Conservation (phyloP, 1,140 invertebrate genomes). For the Lasioglossum albipes region DNA sequence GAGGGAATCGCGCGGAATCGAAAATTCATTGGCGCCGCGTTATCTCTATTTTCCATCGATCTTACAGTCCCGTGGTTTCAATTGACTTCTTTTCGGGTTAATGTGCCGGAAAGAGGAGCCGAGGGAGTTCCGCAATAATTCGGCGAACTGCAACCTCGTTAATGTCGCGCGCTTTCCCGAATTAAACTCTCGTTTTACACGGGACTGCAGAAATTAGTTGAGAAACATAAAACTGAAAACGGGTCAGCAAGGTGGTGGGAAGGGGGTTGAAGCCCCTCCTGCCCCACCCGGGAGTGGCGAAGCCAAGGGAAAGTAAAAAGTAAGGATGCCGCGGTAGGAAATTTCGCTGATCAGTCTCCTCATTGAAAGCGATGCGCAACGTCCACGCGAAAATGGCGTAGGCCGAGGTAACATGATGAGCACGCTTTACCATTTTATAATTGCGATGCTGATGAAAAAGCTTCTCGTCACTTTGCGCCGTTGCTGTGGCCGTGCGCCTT, state of each 20-base stretch:
- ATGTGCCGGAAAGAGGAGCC: too few relatives aligned
- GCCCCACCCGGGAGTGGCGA: neutral
- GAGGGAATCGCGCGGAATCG: too few relatives aligned
- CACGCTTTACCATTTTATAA: neutral
- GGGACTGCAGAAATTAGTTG: constrained; percentile 19
- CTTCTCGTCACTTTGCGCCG: constrained; percentile 2
- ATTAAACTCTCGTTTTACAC: neutral
- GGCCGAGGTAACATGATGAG: constrained; percentile 1
- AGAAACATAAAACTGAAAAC: neutral
- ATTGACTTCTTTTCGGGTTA: too few relatives aligned
- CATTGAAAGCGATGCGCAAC: neutral
- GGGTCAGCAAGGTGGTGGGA: too few relatives aligned
- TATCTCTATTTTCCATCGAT: too few relatives aligned
- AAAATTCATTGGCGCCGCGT: too few relatives aligned
- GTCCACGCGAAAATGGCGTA: constrained; percentile 5
- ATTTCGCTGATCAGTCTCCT: constrained; percentile 3
- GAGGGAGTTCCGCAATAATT: neutral
- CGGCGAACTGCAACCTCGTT: neutral
- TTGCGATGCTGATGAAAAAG: constrained; percentile 4
- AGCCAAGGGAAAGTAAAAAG: neutral
- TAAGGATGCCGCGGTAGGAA: neutral
- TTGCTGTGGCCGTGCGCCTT: neutral
- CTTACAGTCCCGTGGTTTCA: too few relatives aligned
- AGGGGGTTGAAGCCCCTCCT: too few relatives aligned
- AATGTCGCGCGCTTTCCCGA: neutral